Percentiles rank a stretch among this genome's conserved stretches.
These are phyloP conservation scores for Drosophila niveifrons DNA, from an alignment of 2,888 invertebrate species.

Conservation along the genomic window DNA sequence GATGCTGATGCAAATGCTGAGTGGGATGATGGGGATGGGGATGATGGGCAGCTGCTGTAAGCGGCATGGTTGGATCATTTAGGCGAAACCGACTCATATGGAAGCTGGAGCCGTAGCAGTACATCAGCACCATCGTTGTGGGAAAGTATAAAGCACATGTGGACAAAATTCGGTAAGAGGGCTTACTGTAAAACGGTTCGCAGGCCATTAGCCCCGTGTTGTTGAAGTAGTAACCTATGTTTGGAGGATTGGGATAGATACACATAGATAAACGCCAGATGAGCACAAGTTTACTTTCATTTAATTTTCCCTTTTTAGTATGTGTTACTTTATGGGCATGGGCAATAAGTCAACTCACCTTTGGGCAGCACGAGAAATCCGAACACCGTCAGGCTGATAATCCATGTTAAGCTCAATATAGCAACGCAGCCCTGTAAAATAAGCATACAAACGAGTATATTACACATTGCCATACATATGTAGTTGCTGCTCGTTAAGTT, in stretches of 20 bases:
- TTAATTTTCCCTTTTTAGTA: slow-evolving; percentile 7
- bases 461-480: slow-evolving; percentile 1
- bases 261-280: slow-evolving; percentile 22
- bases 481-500: slow-evolving; percentile 7
- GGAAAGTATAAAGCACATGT: slow-evolving; percentile 96
- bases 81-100: slow-evolving; percentile 93
- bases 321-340: slow-evolving; percentile 5
- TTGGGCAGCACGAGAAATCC: slow-evolving; percentile 93
- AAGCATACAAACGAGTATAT: slow-evolving; percentile 25
- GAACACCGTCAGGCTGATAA: slow-evolving; percentile 93
- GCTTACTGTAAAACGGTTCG: slow-evolving; percentile 93
- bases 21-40: slow-evolving; percentile 79
- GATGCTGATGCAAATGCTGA: slow-evolving; percentile 60
- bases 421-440: slow-evolving; percentile 91
- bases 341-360: slow-evolving; percentile 85
- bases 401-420: slow-evolving; percentile 94
- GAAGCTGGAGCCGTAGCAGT: slow-evolving; percentile 95
- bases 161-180: slow-evolving; percentile 90
- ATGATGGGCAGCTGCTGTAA: slow-evolving; percentile 84
- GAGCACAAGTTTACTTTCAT: slow-evolving; percentile 29
- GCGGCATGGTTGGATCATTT: slow-evolving; percentile 85
- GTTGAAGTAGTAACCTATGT: slow-evolving; percentile 93
- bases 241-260: slow-evolving; percentile 4
- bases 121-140: slow-evolving; percentile 96
- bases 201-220: slow-evolving; percentile 94